Percentiles rank a stretch among this genome's conserved stretches.
Conservation (phyloP, 30 jellyfish, hydroid and myxozoan genomes). For the Mastigias papua region DNA sequence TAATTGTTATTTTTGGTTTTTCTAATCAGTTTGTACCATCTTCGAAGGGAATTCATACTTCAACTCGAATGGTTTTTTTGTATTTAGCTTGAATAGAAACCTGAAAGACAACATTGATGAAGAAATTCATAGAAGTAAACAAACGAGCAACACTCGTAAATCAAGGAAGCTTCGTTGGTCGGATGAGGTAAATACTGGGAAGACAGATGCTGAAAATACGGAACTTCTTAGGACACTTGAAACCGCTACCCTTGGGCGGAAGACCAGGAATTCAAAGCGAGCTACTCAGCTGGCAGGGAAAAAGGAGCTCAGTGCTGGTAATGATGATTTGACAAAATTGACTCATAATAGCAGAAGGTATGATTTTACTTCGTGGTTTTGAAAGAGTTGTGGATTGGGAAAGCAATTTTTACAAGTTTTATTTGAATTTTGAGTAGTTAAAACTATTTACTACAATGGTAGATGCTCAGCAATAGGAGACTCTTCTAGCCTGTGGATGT, state of each 20-base stretch:
- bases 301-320: not conserved
- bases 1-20: no score
- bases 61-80: not conserved
- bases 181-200: not conserved
- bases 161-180: conserved; percentile 34
- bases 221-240: conserved; percentile 3
- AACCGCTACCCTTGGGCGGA: conserved; percentile 15
- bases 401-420: no score
- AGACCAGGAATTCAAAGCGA: not conserved
- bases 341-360: not conserved
- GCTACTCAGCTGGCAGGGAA: not conserved
- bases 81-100: not conserved
- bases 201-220: not conserved
- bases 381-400: no score
- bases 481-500: no score
- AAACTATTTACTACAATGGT: no score
- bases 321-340: no score
- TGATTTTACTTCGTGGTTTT: no score
- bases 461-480: no score
- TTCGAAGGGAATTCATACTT: not conserved
- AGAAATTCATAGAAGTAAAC: not conserved
- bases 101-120: not conserved
- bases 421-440: no score
- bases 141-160: conserved; percentile 2
- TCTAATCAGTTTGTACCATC: no score